These are phyloP conservation scores for Panulirus ornatus DNA, from an alignment of 1,140 invertebrate species.

Conservation along the genomic window DNA sequence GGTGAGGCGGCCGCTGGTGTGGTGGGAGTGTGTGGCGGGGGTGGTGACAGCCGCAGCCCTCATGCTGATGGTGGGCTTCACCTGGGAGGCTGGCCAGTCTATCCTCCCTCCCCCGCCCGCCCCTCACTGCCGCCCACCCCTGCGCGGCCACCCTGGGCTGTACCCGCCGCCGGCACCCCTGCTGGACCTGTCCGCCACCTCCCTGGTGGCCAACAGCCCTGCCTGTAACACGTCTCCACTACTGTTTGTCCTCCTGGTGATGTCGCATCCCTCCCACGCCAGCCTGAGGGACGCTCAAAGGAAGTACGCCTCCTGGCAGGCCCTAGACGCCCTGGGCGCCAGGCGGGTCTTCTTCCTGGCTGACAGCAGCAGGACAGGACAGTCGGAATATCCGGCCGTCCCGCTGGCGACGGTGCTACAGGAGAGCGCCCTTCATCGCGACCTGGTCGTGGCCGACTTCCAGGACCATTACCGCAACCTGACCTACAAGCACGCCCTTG, in stretches of 20 bases:
- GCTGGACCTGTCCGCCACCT: constrained; percentile 23
- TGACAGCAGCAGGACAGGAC: constrained; percentile 75
- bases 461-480: constrained; percentile 89
- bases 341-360: constrained; percentile 86
- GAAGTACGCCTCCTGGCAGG: constrained; percentile 81
- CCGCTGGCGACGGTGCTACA: constrained; percentile 78
- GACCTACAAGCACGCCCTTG: constrained; percentile 92
- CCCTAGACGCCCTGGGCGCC: constrained; percentile 81
- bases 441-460: constrained; percentile 90
- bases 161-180: constrained; percentile 30
- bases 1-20: constrained; percentile 6
- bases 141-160: not conserved
- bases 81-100: constrained; percentile 41
- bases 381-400: constrained; percentile 33
- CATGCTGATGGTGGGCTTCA: constrained; percentile 27
- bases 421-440: constrained; percentile 83
- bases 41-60: constrained; percentile 23
- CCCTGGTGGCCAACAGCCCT: constrained; percentile 40
- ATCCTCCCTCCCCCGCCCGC: not conserved
- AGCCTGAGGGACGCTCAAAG: constrained; percentile 83
- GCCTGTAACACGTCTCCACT: constrained; percentile 11
- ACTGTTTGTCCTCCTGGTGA: constrained; percentile 30
- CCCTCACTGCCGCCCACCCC: constrained; percentile 16
- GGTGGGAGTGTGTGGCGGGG: constrained; percentile 27
- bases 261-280: constrained; percentile 41